Evolutionary conservation across 2,797 vertebrate species (phyloP), one percentile per base, ranked within the genome.

Genomic region (Selene dorsalis): DNA sequence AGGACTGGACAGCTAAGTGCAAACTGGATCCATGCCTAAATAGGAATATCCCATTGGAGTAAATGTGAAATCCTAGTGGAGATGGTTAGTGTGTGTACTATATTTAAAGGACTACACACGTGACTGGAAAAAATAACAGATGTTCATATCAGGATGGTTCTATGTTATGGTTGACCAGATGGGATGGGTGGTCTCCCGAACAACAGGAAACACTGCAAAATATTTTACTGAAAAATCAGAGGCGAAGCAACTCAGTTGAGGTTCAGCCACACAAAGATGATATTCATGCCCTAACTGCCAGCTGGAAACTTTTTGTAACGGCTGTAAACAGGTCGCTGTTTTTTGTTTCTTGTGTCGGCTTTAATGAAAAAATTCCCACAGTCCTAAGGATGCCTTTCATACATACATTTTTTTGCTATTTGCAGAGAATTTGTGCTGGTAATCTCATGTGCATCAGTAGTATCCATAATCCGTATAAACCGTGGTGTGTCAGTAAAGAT

Each of bases 111-210:
- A 53, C 12, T 60, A 18, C 50, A 16, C 45, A 65, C 13, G 8
- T 24, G 17, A 53, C n/a, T 76, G 79, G 74, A 86, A 79, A 86
- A 52, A 80, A 82, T 62, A 82, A 82, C 68, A 73, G 52, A 48
- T 41, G 52, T 1, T 5, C 9, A 1, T 50, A 53, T 75, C 43
- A 48, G 50, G 60, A 65, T 63, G 38, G 24, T 62, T 78, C 52
- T 13, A 38, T 73, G 62, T 66, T 38, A 43, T 73, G 32, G 53
- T 47, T 57, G 63, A 43, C 55, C 77, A 65, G 17, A 56, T 73
- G 72, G 75, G 62, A 55, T 53, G 59, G 79, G 68, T 75, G 74
- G 59, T 82, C 57, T 56, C 20, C 53, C 52, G 77, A 76, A 48
- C 50, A 66, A 77, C 69, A 82, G 79, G 71, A 83, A 84, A 75